phyloP scores from a whole-genome alignment of 2,113 vertebrate genomes.

The Chaetops frenatus region DNA sequence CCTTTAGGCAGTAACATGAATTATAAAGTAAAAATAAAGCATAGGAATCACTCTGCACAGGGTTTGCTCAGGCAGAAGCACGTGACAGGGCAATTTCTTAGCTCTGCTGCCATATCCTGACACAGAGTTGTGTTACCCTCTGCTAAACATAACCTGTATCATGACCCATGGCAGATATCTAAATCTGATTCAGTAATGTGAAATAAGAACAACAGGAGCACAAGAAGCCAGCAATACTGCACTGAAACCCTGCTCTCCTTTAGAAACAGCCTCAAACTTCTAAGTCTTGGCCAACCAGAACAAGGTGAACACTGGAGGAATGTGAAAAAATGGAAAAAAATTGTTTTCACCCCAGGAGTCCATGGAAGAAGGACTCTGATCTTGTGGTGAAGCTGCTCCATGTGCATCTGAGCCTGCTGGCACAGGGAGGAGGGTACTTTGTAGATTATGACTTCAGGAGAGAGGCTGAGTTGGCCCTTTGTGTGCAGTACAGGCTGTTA shows the following conservation, averaged over 20 bases:
- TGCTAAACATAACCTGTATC: background rate
- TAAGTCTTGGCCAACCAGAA: background rate
- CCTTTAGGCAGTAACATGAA: background rate
- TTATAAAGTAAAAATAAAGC: background rate
- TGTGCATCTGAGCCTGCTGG: background rate
- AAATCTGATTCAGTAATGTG: background rate
- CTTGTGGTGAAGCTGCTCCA: background rate
- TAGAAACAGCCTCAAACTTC: background rate
- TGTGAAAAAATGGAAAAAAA: background rate
- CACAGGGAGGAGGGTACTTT: background rate
- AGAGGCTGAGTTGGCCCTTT: background rate
- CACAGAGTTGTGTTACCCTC: fast-evolving
- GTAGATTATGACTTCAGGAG: background rate
- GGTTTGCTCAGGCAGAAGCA: background rate
- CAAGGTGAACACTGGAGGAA: background rate
- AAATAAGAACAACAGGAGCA: background rate
- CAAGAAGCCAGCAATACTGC: background rate
- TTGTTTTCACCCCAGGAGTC: background rate
- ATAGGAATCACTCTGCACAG: background rate
- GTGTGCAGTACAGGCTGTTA: background rate
- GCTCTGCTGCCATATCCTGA: background rate
- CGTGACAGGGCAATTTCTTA: fast-evolving
- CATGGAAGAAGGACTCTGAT: background rate
- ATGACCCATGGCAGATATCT: background rate
- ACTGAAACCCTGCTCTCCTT: background rate